phyloP scores from a whole-genome alignment of 1,140 invertebrate species.

The Meloidogyne floridensis region DNA sequence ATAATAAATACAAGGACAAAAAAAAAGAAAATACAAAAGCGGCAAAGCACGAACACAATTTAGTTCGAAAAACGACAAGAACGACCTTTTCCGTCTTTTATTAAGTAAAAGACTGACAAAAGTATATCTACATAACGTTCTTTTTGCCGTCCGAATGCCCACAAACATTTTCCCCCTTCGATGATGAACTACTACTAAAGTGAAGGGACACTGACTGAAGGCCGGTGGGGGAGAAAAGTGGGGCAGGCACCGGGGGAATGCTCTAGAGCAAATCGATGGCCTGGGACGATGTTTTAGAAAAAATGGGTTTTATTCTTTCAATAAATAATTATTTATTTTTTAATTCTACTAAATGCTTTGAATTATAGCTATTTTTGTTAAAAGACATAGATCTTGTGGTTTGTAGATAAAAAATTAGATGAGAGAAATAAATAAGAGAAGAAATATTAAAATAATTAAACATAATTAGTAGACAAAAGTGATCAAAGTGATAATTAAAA shows the following conservation, averaged over 20 bases:
- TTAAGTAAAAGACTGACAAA: not conserved
- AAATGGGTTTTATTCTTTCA: not conserved
- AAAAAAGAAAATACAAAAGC: not conserved
- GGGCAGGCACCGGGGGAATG: not conserved
- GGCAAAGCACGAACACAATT: not conserved
- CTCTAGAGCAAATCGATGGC: not conserved
- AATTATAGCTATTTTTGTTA: not conserved
- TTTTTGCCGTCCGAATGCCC: not conserved
- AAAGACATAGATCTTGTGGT: not conserved
- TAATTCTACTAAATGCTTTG: not conserved
- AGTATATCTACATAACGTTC: not conserved
- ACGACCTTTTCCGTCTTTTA: not conserved
- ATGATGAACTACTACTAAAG: not conserved
- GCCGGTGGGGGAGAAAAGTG: not conserved
- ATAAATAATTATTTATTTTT: not conserved
- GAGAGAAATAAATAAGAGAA: not conserved
- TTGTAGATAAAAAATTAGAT: not conserved
- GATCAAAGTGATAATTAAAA: no score
- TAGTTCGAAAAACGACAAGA: not conserved
- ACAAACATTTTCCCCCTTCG: not conserved
- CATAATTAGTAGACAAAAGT: not conserved
- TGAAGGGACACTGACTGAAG: not conserved
- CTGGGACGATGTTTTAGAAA: not conserved
- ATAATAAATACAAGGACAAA: slow-evolving; percentile 3
- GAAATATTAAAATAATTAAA: not conserved